Percentiles rank a stretch among this genome's conserved stretches.
These are phyloP conservation scores for Nibea coibor DNA, from an alignment of 2,113 vertebrate species.

Conservation along the genomic window DNA sequence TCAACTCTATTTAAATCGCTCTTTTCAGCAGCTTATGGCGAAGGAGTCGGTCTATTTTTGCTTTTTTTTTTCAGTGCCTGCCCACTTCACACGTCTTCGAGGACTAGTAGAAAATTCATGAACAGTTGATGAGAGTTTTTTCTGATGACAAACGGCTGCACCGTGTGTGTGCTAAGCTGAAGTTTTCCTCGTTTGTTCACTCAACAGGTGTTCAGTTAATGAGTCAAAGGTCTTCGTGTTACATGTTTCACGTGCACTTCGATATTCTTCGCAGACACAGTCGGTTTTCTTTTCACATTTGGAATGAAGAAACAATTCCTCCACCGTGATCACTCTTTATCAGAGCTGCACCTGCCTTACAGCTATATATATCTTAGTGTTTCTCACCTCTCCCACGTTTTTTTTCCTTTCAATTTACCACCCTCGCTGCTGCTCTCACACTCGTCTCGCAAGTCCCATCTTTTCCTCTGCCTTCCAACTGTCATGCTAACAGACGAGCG, in stretches of 20 bases:
- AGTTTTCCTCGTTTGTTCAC: neutral
- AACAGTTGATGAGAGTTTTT: neutral
- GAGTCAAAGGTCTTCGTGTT: slow-evolving; percentile 14
- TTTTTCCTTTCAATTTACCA: slow-evolving; percentile 58
- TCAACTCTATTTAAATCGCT: slow-evolving; percentile 67
- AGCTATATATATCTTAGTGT: slow-evolving; percentile 45
- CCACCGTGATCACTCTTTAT: slow-evolving; percentile 29
- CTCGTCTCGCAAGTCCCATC: slow-evolving; percentile 37
- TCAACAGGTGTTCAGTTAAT: neutral
- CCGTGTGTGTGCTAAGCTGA: no score
- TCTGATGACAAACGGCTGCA: neutral
- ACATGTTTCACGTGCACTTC: neutral
- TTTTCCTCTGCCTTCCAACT: slow-evolving; percentile 32
- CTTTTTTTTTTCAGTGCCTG: slow-evolving; percentile 19
- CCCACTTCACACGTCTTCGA: slow-evolving; percentile 51
- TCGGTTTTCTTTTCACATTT: slow-evolving; percentile 8
- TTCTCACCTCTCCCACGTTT: slow-evolving; percentile 62
- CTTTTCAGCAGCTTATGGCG: slow-evolving; percentile 59
- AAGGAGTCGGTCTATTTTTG: slow-evolving; percentile 53
- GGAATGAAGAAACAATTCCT: slow-evolving; percentile 28
- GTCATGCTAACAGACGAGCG: slow-evolving; percentile 32
- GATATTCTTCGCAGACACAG: neutral
- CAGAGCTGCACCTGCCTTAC: slow-evolving; percentile 45
- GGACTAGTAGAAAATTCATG: slow-evolving; percentile 26
- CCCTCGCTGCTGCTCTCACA: slow-evolving; percentile 51